phyloP scores from a whole-genome alignment of 2,888 invertebrate species.

The Ennomos erosarius region DNA sequence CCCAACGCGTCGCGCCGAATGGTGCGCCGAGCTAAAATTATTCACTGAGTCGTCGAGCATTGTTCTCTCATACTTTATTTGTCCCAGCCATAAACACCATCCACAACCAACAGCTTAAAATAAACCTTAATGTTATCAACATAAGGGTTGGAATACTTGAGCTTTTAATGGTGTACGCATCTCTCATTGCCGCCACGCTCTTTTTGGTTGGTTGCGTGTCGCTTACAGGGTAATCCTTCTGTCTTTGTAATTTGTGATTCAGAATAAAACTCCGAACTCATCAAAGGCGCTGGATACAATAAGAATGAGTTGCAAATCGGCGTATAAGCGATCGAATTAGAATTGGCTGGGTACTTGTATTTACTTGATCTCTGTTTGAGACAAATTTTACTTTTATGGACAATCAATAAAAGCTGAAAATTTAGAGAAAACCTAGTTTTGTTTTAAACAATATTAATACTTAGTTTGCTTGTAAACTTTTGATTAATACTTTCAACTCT shows the following conservation, averaged over 20 bases:
- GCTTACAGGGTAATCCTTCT: slow-evolving; percentile 68
- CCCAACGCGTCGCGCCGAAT: slow-evolving; percentile 62
- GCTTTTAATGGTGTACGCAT: slow-evolving; percentile 7
- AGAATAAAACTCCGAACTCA: slow-evolving; percentile 62
- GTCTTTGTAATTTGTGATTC: slow-evolving; percentile 73
- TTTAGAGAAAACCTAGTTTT: too few relatives aligned
- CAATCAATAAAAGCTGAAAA: too few relatives aligned
- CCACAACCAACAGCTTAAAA: slow-evolving; percentile 1
- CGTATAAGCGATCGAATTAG: slow-evolving; percentile 31
- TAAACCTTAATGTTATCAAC: slow-evolving; percentile 10
- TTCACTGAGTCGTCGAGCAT: slow-evolving; percentile 77
- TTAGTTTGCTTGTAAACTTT: too few relatives aligned
- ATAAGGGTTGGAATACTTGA: slow-evolving; percentile 9
- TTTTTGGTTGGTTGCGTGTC: slow-evolving; percentile 74
- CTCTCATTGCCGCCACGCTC: slow-evolving; percentile 47
- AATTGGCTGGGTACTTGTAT: slow-evolving; percentile 33
- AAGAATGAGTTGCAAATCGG: slow-evolving; percentile 40
- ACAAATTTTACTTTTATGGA: too few relatives aligned
- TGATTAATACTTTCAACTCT: too few relatives aligned
- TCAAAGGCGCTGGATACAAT: slow-evolving; percentile 55
- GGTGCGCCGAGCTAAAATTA: slow-evolving; percentile 79
- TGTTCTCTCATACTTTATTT: slow-evolving; percentile 83
- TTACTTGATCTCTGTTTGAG: slow-evolving; percentile 10
- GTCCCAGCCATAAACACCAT: slow-evolving; percentile 48
- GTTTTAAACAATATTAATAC: too few relatives aligned